Evolutionary conservation across 2,797 vertebrate species (phyloP).

Genomic region (Serranus cabrilla): DNA sequence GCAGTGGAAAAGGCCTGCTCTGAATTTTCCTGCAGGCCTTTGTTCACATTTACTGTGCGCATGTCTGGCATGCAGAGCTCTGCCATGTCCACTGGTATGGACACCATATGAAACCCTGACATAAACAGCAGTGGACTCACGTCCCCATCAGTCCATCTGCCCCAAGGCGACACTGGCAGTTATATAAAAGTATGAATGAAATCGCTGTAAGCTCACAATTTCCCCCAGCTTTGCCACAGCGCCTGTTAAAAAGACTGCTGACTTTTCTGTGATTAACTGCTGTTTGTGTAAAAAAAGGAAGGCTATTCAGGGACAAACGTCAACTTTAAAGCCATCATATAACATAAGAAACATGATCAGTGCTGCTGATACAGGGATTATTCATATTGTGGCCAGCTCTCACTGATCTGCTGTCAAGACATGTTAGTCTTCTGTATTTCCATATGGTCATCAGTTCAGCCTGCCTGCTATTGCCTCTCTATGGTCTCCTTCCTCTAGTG

Average conservation of each 20-base stretch:
- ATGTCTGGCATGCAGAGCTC: slow-evolving; percentile 34
- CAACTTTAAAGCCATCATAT: slow-evolving; percentile 21
- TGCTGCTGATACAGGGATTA: slow-evolving; percentile 25
- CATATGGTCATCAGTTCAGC: slow-evolving; percentile 45
- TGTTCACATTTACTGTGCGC: background rate
- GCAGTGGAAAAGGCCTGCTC: slow-evolving; percentile 5
- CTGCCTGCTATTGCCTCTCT: slow-evolving; percentile 27
- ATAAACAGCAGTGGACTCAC: slow-evolving; percentile 48
- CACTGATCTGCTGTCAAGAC: slow-evolving; percentile 35
- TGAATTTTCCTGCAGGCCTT: slow-evolving; percentile 6
- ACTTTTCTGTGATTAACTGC: slow-evolving; percentile 57
- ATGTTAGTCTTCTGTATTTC: slow-evolving; percentile 33
- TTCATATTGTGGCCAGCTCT: slow-evolving; percentile 37
- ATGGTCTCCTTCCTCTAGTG: slow-evolving; percentile 27
- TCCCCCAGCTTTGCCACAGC: slow-evolving; percentile 49
- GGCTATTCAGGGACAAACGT: slow-evolving; percentile 42
- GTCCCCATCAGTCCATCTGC: slow-evolving; percentile 28
- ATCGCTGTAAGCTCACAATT: slow-evolving; percentile 68
- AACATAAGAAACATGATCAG: slow-evolving; percentile 19
- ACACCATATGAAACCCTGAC: slow-evolving; percentile 59
- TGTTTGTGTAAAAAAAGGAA: slow-evolving; percentile 39
- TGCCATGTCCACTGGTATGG: slow-evolving; percentile 47
- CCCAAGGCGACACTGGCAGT: slow-evolving; percentile 39
- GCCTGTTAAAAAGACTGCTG: slow-evolving; percentile 41
- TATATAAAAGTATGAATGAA: slow-evolving; percentile 59